Percentiles rank a stretch among this genome's conserved stretches.
These are phyloP conservation scores for Tragelaphus strepsiceros DNA, from an alignment of 2,113 vertebrate genomes.

Conservation along the genomic window DNA sequence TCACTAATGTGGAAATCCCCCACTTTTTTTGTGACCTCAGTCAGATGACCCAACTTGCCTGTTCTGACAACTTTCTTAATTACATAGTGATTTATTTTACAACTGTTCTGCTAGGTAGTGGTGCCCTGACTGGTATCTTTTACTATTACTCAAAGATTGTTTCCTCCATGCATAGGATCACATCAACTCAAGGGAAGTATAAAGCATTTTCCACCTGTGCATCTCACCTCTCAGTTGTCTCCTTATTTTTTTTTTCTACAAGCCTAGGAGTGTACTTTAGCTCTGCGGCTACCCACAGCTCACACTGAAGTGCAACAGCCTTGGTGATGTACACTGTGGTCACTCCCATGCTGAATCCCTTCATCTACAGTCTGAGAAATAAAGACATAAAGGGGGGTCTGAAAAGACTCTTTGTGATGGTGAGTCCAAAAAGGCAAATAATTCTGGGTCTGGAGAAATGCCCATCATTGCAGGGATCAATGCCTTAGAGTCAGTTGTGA, in stretches of 20 bases:
- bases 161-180: neutral
- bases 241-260: constrained; percentile 29
- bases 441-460: neutral
- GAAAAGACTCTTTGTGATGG: neutral
- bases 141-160: neutral
- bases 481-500: neutral
- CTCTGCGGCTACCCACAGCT: neutral
- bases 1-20: neutral
- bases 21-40: constrained; percentile 39
- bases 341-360: constrained; percentile 43
- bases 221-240: constrained; percentile 9
- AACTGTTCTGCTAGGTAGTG: neutral
- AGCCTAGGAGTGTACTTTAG: neutral
- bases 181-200: neutral
- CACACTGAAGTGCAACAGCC: neutral
- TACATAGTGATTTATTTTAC: neutral
- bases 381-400: constrained; percentile 37
- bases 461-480: neutral
- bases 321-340: neutral
- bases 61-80: neutral
- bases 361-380: constrained; percentile 47
- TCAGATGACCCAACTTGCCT: neutral
- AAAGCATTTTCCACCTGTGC: constrained; percentile 31
- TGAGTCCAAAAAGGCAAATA: neutral
- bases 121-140: neutral